Base-by-base conservation (phyloP, 2,888 invertebrate genomes). In the Acronicta aceris region DNA sequence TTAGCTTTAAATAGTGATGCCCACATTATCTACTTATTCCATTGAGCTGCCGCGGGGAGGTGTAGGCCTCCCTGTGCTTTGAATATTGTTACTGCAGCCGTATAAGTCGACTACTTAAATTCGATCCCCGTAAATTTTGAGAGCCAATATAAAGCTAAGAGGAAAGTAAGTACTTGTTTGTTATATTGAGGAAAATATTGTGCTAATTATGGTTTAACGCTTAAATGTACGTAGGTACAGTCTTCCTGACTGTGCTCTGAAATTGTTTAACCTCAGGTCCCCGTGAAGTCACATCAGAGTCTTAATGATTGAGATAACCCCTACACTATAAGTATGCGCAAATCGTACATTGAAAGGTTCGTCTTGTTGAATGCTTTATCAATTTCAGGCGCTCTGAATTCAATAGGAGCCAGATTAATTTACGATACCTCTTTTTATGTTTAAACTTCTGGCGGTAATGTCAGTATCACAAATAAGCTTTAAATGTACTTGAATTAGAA, bases 1-100 rank as follows among this genome's bases (percentile, higher is more conserved):
- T 96, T 95, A 95, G 94, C 94, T 95, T 96, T 95, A 96, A 95
- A 95, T 96, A 96, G 95, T 90, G 89, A 89, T 90, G 90, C 91
- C 89, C 91, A 92, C 87, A 93, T 94, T 94, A 95, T 95, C 95
- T 95, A 95, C 94, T 95, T 95, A 95, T 92, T 95, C 88, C 89
- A 95, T 95, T 95, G 92, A 93, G 87, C 85, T 86, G 86, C 86
- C 86, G 89, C 84, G 86, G 85, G 79, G 83, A 82, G 83, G 84
- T 89, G 88, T 89, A 86, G 84, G 85, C 84, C 83, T 86, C 84
- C 84, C 84, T 87, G 80, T 85, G 80, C 84, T 88, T 76, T 69
- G 81, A 81, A 82, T 75, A 81, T 74, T 69, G 76, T 79, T 79
- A 74, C 74, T 75, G 76, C 76, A 84, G 78, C 75, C 61, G 50